Evolutionary conservation across 2,797 vertebrate genomes (phyloP).

Genomic region (Anabacerthia variegaticeps): DNA sequence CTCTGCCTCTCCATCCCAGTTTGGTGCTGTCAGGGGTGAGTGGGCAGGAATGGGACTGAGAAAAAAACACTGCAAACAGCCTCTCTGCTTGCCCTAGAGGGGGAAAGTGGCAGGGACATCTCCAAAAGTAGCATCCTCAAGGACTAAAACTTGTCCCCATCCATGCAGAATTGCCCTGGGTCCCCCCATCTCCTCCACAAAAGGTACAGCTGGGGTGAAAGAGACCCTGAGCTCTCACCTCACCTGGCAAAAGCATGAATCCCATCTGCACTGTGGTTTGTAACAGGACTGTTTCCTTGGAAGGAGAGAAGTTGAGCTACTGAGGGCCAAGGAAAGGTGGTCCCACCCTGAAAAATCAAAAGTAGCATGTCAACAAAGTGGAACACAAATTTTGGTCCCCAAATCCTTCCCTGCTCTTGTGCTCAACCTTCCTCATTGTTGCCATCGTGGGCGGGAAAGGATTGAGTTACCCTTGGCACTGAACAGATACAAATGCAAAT

Average conservation of each 20-base stretch:
- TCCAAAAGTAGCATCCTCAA: background rate
- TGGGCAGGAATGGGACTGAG: background rate
- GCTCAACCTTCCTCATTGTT: background rate
- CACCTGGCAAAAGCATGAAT: background rate
- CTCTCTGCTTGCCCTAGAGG: background rate
- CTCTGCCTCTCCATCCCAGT: background rate
- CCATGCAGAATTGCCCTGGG: background rate
- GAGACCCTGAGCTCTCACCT: background rate
- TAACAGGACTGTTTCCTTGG: background rate
- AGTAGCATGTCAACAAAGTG: background rate
- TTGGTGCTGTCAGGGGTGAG: background rate
- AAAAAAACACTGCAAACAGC: background rate
- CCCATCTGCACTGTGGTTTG: background rate
- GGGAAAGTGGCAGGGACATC: background rate
- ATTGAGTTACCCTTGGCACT: background rate
- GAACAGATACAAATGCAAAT: background rate
- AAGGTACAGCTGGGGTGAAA: background rate
- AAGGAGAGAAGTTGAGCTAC: background rate
- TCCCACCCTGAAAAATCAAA: background rate
- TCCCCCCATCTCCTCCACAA: too few species aligned
- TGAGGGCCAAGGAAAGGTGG: background rate
- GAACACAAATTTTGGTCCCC: background rate
- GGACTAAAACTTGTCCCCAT: background rate
- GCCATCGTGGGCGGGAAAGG: background rate
- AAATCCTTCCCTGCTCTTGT: background rate